A percentile compares a stretch with the other conserved stretches of the same genome.
phyloP scores from a whole-genome alignment of 2,113 vertebrate genomes.

The Phainopepla nitens region DNA sequence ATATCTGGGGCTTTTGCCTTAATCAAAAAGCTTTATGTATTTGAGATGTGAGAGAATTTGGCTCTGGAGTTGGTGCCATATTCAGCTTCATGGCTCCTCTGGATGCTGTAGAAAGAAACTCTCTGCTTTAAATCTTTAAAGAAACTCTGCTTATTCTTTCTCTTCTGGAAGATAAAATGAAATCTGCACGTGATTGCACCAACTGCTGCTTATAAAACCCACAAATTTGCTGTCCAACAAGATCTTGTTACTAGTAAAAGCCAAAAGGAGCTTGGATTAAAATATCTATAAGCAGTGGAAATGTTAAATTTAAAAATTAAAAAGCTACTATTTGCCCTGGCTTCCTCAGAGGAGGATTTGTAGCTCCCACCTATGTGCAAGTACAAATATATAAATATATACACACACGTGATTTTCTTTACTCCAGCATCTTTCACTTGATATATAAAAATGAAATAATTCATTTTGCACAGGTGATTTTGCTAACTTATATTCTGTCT shows the following conservation, averaged over 20 bases:
- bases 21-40: neutral
- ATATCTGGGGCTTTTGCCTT: neutral
- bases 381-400: neutral
- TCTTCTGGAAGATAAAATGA: neutral
- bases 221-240: neutral
- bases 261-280: neutral
- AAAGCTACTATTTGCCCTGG: neutral
- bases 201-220: neutral
- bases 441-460: neutral
- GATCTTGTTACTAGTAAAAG: neutral
- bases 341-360: neutral
- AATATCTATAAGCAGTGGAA: accelerated
- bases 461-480: accelerated
- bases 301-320: neutral
- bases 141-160: neutral
- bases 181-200: neutral
- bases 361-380: neutral
- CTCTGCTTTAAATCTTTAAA: neutral
- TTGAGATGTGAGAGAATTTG: neutral
- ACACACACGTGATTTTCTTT: neutral
- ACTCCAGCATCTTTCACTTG: neutral
- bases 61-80: neutral
- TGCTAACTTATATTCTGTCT: neutral
- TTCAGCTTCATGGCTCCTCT: neutral
- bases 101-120: neutral